Percentiles rank a stretch among this genome's conserved stretches.
Conservation (phyloP, 1,140 invertebrate genomes). For the Drosophila setifemur region DNA sequence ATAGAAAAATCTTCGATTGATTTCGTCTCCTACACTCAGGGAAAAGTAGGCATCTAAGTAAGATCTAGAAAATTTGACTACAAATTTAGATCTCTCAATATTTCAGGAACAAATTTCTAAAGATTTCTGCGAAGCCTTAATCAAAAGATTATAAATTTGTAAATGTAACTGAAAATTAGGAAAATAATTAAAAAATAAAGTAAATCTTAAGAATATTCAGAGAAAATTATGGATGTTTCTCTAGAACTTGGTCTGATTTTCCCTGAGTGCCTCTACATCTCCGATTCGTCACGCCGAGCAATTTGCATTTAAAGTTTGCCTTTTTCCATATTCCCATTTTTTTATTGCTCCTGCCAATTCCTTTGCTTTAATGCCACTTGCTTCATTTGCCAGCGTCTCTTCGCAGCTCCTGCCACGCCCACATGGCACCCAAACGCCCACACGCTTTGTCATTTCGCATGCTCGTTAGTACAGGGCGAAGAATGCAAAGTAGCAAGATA, state of each 20-base stretch:
- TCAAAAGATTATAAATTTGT: no score
- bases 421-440: slow-evolving; percentile 28
- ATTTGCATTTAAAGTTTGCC: slow-evolving; percentile 73
- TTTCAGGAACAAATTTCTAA: no score
- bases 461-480: slow-evolving; percentile 73
- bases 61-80: no score
- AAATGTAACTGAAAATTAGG: no score
- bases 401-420: slow-evolving; percentile 24
- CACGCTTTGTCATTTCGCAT: slow-evolving; percentile 76
- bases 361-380: slow-evolving; percentile 68
- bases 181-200: no score
- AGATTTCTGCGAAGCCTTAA: no score
- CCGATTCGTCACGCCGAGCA: slow-evolving; percentile 37
- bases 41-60: no score
- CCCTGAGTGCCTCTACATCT: not conserved
- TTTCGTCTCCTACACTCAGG: no score
- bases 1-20: slow-evolving; percentile 76
- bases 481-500: slow-evolving; percentile 73
- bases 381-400: slow-evolving; percentile 32
- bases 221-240: no score
- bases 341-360: slow-evolving; percentile 9
- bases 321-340: not conserved
- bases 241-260: no score
- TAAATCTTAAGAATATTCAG: no score
- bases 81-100: no score